Base-by-base conservation (phyloP, 2,888 invertebrate species). In the Thymelicus sylvestris region DNA sequence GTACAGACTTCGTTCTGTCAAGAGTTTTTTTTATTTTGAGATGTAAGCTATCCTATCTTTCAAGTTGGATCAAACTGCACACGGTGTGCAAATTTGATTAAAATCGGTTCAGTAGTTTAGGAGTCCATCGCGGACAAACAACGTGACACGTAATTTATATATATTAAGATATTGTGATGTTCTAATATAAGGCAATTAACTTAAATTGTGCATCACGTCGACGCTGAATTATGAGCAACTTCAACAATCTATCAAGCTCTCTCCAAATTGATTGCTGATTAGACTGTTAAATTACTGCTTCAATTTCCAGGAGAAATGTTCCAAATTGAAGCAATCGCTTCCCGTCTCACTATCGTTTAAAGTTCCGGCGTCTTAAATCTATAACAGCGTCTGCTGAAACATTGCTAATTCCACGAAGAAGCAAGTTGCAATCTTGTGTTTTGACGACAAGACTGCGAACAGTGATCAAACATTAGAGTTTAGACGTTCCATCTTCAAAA, bases 231-330 rank as follows among this genome's bases (percentile, higher is more conserved):
- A 88, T 86, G 84, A 82, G 82, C 83, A 79, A 78, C 81, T 81
- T 15, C 15, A 83, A 83, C 81, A 82, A 89, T 91, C 87, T 81
- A 88, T 91, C 90, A 88, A 86, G 86, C 85, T 85, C 84, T 86
- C 84, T 81, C 76, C 77, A 83, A 87, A 89, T 86, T 86, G 85
- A 88, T 88, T 81, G 84, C 82, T 88, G 86, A 87, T 89, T 88
- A 89, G 87, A 86, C 86, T 87, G 86, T 83, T 87, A 85, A 88
- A 88, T 87, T 83, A 82, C 84, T 80, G 78, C 77, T 76, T 77
- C 84, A 81, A 83, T 82, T 77, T 75, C 67, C 70, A 67, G 74
- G 74, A 77, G 78, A 75, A 80, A 75, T 77, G 78, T 75, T 76
- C 74, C 68, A 76, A 73, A 76, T 72, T 71, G 71, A 72, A 71